A percentile compares a stretch with the other conserved stretches of the same genome.
These are phyloP conservation scores for Scyliorhinus canicula DNA, from an alignment of 2,797 vertebrate genomes.

Conservation along the genomic window DNA sequence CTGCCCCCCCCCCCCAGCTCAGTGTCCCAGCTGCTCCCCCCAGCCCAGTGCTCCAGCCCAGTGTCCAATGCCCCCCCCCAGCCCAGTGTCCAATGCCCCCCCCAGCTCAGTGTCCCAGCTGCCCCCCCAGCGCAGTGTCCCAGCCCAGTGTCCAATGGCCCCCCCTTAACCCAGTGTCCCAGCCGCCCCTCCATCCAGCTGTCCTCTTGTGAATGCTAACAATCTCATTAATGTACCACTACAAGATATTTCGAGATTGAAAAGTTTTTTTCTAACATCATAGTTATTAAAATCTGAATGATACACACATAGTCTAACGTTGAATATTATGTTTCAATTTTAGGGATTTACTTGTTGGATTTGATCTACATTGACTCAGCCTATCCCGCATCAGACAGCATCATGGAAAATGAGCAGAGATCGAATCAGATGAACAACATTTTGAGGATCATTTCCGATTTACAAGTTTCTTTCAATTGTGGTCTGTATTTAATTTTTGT, in stretches of 20 bases:
- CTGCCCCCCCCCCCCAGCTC: too few relatives aligned
- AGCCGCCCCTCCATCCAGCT: too few relatives aligned
- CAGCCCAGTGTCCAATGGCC: too few relatives aligned
- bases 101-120: too few relatives aligned
- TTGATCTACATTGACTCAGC: slow-evolving; percentile 97
- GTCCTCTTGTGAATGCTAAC: too few relatives aligned
- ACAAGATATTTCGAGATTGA: background rate
- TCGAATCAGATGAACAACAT: slow-evolving; percentile 98
- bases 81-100: background rate
- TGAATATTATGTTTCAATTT: background rate
- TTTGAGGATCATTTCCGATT: slow-evolving; percentile 84
- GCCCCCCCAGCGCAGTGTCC: too few relatives aligned
- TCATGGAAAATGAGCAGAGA: slow-evolving; percentile 91
- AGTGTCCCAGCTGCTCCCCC: too few relatives aligned
- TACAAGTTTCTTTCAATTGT: slow-evolving; percentile 88
- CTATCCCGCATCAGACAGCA: slow-evolving; percentile 92
- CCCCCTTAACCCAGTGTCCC: too few relatives aligned
- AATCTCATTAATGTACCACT: too few relatives aligned
- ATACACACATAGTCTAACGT: background rate
- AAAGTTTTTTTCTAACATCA: background rate
- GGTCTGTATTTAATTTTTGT: slow-evolving; percentile 58
- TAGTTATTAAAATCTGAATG: background rate
- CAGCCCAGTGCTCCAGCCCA: too few relatives aligned
- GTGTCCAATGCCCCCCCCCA: too few relatives aligned
- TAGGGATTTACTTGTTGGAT: slow-evolving; percentile 92